A percentile compares a stretch with the other conserved stretches of the same genome.
Evolutionary conservation across 1,140 invertebrate species (phyloP).

Genomic region (Aphelinus atriplicis): DNA sequence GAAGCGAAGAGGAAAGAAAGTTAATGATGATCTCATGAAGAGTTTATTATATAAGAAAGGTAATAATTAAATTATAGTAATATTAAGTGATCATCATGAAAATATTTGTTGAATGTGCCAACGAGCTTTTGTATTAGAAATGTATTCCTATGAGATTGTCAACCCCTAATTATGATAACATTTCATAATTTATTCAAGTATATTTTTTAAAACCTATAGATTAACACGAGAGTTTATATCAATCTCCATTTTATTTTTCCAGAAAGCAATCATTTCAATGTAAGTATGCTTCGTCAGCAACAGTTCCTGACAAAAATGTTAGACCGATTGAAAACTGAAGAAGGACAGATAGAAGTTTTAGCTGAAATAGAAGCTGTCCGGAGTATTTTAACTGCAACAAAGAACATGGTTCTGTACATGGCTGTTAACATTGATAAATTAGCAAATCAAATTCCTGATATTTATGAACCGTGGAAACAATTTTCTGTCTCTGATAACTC

Average conservation of each 20-base stretch:
- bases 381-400: slow-evolving; percentile 68
- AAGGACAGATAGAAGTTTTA: slow-evolving; percentile 69
- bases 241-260: slow-evolving; percentile 45
- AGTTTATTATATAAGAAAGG: slow-evolving; percentile 72
- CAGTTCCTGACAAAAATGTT: slow-evolving; percentile 78
- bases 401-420: slow-evolving; percentile 76
- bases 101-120: too few relatives aligned
- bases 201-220: background rate
- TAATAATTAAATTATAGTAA: slow-evolving; percentile 49
- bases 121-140: too few relatives aligned
- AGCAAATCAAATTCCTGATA: slow-evolving; percentile 60
- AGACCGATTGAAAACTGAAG: slow-evolving; percentile 68
- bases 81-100: too few relatives aligned
- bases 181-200: background rate
- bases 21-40: slow-evolving; percentile 72
- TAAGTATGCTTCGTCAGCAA: slow-evolving; percentile 79
- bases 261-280: slow-evolving; percentile 79
- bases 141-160: too few relatives aligned
- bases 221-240: slow-evolving; percentile 6
- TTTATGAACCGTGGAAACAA: slow-evolving; percentile 68
- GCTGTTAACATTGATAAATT: slow-evolving; percentile 76
- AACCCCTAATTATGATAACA: too few relatives aligned
- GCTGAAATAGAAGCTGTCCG: slow-evolving; percentile 72
- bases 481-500: slow-evolving; percentile 55
- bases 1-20: slow-evolving; percentile 73